Base-by-base conservation (phyloP, 2,888 invertebrate genomes). In the Apodemia hepburni region DNA sequence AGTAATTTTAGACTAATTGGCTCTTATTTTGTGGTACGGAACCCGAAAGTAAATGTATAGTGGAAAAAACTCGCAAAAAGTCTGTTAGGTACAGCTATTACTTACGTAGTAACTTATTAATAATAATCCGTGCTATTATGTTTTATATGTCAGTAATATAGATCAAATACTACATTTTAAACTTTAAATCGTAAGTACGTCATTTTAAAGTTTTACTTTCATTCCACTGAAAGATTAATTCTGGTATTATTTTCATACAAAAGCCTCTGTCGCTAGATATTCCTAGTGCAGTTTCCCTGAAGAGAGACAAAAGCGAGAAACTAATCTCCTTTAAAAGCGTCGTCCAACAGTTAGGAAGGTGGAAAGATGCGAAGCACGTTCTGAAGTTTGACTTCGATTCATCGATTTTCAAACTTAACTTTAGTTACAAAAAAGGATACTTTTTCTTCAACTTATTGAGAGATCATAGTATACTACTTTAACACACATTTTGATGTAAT, bases 311-410 rank as follows among this genome's bases (percentile, higher is more conserved):
- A 60, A 45, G 59, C 42, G 45, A 22, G 59, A 60, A 60, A 60
- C 42, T 60, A 60, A 60, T 60, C 38, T 60, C 59, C 47, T 60
- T 60, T 60, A 22, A 45, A 47, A 45, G 29, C 59, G 45, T 45
- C 45, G 59, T 45, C 27, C 27, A 60, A 60, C 45, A 45, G 27
- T 29, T 27, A 60, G 27, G n/a, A 47, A 60, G 59, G 29, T 45
- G 59, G 29, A 45, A 60, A 15, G 54, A 69, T 67, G 66, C 66
- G 22, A 57, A 49, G 63, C 68, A 69, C 68, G 69, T 69, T 62
- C 63, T 61, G 62, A 62, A 61, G 65, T 63, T 59, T 58, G 65
- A 63, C 59, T 67, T 66, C 67, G 65, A 60, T 15, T 45, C 60
- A 35, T 54, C 54, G 59, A 22, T 45, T 59, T 42, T 38, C n/a